A percentile compares a stretch with the other conserved stretches of the same genome.
Evolutionary conservation across 1,140 invertebrate species (phyloP).

Genomic region (Paraescarpia echinospica): DNA sequence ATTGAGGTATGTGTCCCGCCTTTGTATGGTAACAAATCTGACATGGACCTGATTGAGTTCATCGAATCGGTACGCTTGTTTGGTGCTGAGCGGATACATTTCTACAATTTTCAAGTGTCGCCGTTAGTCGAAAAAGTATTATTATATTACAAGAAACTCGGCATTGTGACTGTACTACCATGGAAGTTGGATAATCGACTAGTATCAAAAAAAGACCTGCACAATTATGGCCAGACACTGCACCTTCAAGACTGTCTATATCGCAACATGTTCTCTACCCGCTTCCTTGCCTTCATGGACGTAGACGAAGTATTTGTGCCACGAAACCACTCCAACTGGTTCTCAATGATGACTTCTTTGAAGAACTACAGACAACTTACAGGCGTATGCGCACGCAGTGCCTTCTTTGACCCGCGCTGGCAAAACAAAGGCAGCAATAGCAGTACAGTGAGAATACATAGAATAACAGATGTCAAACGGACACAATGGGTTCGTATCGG

Average conservation of each 20-base stretch:
- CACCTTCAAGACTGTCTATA: constrained; percentile 55
- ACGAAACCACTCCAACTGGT: constrained; percentile 33
- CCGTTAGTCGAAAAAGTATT: neutral
- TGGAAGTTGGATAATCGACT: neutral
- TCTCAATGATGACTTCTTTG: constrained; percentile 31
- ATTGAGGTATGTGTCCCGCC: constrained; percentile 50
- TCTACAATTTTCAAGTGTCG: constrained; percentile 39
- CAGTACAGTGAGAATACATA: neutral
- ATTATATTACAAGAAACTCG: constrained; percentile 2
- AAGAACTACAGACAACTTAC: neutral
- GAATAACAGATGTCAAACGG: constrained; percentile 30
- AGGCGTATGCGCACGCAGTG: constrained; percentile 45
- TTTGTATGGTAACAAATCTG: constrained; percentile 46
- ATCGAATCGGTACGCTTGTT: constrained; percentile 49
- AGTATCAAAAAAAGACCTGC: constrained; percentile 29
- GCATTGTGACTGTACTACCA: neutral
- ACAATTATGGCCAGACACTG: constrained; percentile 53
- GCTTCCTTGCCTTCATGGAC: constrained; percentile 48
- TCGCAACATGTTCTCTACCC: constrained; percentile 51
- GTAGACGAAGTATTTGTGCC: constrained; percentile 57
- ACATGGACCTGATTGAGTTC: constrained; percentile 49
- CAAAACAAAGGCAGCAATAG: neutral
- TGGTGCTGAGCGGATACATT: constrained; percentile 45
- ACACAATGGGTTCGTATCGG: constrained; percentile 35
- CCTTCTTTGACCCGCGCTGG: constrained; percentile 43